Evolutionary conservation across 2,113 vertebrate species (phyloP).

Genomic region (Lagopus muta): DNA sequence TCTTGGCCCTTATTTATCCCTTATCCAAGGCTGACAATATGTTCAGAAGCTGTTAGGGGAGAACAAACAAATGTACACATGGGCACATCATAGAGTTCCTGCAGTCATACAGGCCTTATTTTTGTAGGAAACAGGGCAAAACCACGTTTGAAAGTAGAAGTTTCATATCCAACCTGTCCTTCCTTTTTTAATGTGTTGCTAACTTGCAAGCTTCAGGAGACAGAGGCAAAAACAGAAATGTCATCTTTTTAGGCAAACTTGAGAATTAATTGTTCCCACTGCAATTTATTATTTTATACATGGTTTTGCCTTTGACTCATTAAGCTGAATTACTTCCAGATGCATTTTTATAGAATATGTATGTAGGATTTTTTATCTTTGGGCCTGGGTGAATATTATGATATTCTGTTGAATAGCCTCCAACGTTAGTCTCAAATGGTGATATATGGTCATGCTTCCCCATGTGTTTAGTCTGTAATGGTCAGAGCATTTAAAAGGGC

Average conservation of each 20-base stretch:
- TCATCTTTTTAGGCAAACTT: background rate
- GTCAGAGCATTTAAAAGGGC: background rate
- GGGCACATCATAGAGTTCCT: background rate
- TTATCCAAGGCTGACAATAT: background rate
- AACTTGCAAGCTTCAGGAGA: background rate
- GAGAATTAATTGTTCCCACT: background rate
- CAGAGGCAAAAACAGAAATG: background rate
- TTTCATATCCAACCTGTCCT: background rate
- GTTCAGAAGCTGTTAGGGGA: background rate
- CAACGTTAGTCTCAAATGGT: background rate
- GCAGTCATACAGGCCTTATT: background rate
- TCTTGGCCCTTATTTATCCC: background rate
- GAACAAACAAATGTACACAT: background rate
- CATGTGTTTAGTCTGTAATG: slow-evolving; percentile 24
- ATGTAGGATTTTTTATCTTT: slow-evolving; percentile 8
- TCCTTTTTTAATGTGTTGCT: background rate
- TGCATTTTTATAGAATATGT: background rate
- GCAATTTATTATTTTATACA: background rate
- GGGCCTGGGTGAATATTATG: background rate
- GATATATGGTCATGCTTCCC: background rate
- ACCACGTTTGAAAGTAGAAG: background rate
- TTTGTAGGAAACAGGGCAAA: background rate
- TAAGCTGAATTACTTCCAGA: slow-evolving; percentile 15
- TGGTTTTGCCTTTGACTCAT: background rate
- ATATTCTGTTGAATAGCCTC: slow-evolving; percentile 4